Conservation (phyloP, 2,888 invertebrate genomes). For the Fissipunctia ypsillon region DNA sequence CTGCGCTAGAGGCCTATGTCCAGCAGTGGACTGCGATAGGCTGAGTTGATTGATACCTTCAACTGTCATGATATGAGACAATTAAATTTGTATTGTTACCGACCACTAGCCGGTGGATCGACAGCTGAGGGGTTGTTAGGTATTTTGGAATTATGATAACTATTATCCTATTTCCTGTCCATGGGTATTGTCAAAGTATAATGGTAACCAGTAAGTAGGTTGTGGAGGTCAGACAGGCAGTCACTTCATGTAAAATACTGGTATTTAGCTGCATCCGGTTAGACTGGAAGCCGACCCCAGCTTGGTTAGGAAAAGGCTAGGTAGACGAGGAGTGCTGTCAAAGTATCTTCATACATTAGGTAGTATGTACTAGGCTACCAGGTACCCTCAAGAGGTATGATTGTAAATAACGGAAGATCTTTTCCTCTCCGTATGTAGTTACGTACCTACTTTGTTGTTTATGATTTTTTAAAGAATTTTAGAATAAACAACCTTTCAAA, state of each 20-base stretch:
- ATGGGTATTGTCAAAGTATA: neutral
- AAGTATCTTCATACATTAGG: neutral
- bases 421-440: neutral
- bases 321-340: neutral
- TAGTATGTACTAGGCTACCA: neutral
- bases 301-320: neutral
- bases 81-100: too few relatives aligned
- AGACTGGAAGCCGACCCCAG: neutral
- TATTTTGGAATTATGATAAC: neutral
- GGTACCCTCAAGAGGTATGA: neutral
- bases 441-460: neutral
- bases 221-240: neutral
- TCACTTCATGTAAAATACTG: neutral
- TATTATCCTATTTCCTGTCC: neutral
- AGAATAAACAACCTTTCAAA: constrained; percentile 26
- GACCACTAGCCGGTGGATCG: too few relatives aligned
- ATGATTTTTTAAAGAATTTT: constrained; percentile 25
- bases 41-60: too few relatives aligned
- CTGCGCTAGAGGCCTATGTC: too few relatives aligned
- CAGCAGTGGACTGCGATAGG: too few relatives aligned
- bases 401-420: neutral
- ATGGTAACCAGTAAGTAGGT: neutral
- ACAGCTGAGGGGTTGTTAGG: too few relatives aligned
- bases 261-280: neutral
- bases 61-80: too few relatives aligned